A percentile compares a stretch with the other conserved stretches of the same genome.
These are phyloP conservation scores for Coenonympha arcania DNA, from an alignment of 2,888 invertebrate genomes.

Conservation along the genomic window DNA sequence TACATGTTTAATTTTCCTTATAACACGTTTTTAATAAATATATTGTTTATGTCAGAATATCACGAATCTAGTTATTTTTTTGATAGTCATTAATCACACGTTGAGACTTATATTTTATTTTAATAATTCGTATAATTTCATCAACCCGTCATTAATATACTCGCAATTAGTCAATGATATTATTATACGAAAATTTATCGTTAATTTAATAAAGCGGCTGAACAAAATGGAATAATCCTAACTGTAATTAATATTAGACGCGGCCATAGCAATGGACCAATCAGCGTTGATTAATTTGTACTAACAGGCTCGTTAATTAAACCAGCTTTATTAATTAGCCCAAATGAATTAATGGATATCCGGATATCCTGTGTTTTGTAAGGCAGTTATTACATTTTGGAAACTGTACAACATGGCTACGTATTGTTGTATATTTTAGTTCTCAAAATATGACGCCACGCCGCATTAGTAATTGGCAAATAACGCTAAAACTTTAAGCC, in stretches of 20 bases:
- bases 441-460: too few relatives aligned
- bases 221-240: constrained; percentile 29
- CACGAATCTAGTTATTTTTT: too few relatives aligned
- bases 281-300: constrained; percentile 60
- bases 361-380: constrained; percentile 16
- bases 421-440: too few relatives aligned
- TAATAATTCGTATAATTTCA: too few relatives aligned
- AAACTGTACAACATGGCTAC: not conserved
- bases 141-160: not conserved
- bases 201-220: not conserved
- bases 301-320: constrained; percentile 58
- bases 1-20: too few relatives aligned
- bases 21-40: too few relatives aligned
- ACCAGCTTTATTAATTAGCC: constrained; percentile 60
- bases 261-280: constrained; percentile 39
- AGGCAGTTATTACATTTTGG: constrained; percentile 3
- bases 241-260: constrained; percentile 33
- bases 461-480: too few relatives aligned
- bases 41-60: too few relatives aligned
- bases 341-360: constrained; percentile 54
- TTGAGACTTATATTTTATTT: too few relatives aligned
- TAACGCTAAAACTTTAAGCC: too few relatives aligned
- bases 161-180: not conserved
- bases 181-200: not conserved
- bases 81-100: too few relatives aligned